Evolutionary conservation across 2,797 vertebrate species (phyloP).

Genomic region (Tragopan temminckii): DNA sequence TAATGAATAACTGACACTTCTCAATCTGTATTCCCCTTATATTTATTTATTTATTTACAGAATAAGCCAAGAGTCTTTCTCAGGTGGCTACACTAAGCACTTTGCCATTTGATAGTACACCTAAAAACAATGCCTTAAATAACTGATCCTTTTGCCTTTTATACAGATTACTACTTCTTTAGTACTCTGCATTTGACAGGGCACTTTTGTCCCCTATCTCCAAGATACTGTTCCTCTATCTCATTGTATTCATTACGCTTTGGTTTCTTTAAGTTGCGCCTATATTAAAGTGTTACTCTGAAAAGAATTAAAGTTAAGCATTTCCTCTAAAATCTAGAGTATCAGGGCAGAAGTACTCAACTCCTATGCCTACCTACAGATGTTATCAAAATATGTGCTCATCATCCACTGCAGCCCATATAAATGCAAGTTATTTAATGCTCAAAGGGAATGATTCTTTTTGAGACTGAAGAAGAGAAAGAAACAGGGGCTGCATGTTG

Average conservation of each 20-base stretch:
- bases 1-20: background rate
- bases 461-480: background rate
- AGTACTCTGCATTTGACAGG: background rate
- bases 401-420: background rate
- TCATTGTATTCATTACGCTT: background rate
- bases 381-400: background rate
- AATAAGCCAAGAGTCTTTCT: accelerated
- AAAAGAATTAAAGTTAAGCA: background rate
- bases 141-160: background rate
- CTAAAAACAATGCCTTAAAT: background rate
- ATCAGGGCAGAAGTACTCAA: background rate
- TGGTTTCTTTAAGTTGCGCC: background rate
- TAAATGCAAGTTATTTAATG: background rate
- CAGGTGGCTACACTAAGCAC: background rate
- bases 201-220: background rate
- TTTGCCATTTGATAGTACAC: background rate
- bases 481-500: background rate
- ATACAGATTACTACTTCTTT: background rate
- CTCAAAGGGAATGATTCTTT: background rate
- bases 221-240: background rate
- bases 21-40: accelerated
- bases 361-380: accelerated
- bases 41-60: background rate
- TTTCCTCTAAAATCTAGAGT: background rate
- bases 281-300: background rate